These are phyloP conservation scores for Phylloscopus trochiloides DNA, from an alignment of 2,113 vertebrate genomes.

Conservation along the genomic window DNA sequence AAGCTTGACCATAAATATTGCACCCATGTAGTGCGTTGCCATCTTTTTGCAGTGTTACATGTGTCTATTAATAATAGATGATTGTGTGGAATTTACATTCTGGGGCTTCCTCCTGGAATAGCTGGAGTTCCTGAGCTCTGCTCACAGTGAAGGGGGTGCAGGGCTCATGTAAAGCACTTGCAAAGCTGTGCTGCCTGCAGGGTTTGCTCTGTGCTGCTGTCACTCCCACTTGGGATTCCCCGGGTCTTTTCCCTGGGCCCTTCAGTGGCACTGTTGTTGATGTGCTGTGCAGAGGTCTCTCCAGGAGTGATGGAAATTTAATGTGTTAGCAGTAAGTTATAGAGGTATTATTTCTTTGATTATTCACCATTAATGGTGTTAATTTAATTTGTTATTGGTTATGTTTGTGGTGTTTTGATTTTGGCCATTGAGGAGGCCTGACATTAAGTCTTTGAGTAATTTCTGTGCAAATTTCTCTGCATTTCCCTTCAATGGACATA, in stretches of 20 bases:
- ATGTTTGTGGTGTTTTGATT: not conserved
- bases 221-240: not conserved
- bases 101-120: not conserved
- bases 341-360: not conserved
- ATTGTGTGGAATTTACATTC: not conserved
- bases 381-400: not conserved
- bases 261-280: not conserved
- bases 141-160: rapidly evolving
- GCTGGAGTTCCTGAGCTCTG: not conserved
- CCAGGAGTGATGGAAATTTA: not conserved
- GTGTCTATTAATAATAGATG: not conserved
- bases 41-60: not conserved
- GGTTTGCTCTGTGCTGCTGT: not conserved
- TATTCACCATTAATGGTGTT: not conserved
- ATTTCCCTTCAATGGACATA: not conserved
- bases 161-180: rapidly evolving
- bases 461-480: not conserved
- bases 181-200: not conserved
- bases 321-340: not conserved
- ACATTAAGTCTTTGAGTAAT: not conserved
- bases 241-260: not conserved
- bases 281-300: not conserved
- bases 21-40: not conserved
- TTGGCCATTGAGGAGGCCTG: not conserved
- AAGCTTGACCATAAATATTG: not conserved